Evolutionary conservation across 2,888 invertebrate species (phyloP).

Genomic region (Brassicogethes aeneus): DNA sequence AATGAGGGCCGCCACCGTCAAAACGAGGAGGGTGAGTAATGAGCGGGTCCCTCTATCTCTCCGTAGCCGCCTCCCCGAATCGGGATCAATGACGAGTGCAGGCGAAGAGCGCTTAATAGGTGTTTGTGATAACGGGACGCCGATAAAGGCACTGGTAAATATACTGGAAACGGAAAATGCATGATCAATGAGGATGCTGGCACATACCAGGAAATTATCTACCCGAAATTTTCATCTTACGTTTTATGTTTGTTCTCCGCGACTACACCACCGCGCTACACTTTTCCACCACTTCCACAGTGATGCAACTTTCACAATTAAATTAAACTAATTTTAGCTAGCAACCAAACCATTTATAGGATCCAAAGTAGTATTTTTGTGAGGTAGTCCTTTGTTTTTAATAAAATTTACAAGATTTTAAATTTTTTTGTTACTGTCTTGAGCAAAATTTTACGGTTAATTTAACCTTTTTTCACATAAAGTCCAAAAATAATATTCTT

Average conservation of each 20-base stretch:
- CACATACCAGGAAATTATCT: conserved; percentile 37
- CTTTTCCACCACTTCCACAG: too few relatives aligned
- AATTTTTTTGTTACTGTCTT: too few relatives aligned
- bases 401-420: too few relatives aligned
- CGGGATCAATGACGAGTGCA: conserved; percentile 43
- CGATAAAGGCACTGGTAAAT: conserved; percentile 40
- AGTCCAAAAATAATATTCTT: too few relatives aligned
- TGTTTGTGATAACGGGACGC: conserved; percentile 38
- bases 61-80: conserved; percentile 34
- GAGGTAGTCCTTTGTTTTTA: too few relatives aligned
- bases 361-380: too few relatives aligned
- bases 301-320: too few relatives aligned
- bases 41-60: too few relatives aligned
- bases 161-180: conserved; percentile 43
- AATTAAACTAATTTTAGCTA: too few relatives aligned
- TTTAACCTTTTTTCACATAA: too few relatives aligned
- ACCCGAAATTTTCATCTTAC: conserved; percentile 31
- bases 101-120: conserved; percentile 30
- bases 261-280: neutral
- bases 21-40: conserved; percentile 41
- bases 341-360: too few relatives aligned
- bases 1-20: conserved; percentile 31
- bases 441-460: too few relatives aligned
- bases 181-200: conserved; percentile 40
- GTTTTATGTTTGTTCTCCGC: conserved; percentile 26